Conservation (phyloP, 2,113 vertebrate genomes). For the Lepus europaeus region DNA sequence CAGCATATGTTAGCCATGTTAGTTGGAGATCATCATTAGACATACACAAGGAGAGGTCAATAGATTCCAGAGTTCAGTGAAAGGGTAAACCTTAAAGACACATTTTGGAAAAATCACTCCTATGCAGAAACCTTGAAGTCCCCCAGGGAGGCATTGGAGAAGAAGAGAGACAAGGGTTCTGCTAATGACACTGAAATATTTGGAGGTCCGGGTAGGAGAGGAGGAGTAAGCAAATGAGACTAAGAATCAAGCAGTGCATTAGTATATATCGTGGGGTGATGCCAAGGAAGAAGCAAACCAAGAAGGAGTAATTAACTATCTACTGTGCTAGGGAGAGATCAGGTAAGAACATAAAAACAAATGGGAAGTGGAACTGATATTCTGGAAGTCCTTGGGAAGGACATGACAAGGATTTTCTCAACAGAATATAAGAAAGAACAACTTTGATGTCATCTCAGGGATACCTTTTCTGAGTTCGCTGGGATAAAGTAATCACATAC, state of each 20-base stretch:
- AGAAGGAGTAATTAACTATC: not conserved
- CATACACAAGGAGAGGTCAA: not conserved
- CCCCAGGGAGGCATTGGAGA: not conserved
- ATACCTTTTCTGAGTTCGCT: not conserved
- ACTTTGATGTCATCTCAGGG: not conserved
- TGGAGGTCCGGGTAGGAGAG: not conserved
- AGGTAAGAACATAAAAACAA: not conserved
- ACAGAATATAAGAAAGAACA: not conserved
- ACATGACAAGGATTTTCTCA: not conserved
- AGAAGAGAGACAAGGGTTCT: not conserved
- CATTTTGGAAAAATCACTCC: conserved; percentile 15
- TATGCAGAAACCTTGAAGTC: not conserved
- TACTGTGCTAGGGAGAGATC: not conserved
- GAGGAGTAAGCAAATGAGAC: not conserved
- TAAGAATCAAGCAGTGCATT: not conserved
- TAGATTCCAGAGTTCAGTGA: not conserved
- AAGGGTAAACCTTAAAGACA: not conserved
- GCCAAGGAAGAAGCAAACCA: not conserved
- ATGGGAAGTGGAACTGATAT: not conserved
- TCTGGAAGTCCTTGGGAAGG: not conserved
- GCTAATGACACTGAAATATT: not conserved
- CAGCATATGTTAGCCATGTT: not conserved
- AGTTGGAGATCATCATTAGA: not conserved
- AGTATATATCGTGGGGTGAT: not conserved
- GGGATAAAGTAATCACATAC: not conserved